phyloP scores from a whole-genome alignment of 2,797 vertebrate species.

The Mormyrus proboscirostris region DNA sequence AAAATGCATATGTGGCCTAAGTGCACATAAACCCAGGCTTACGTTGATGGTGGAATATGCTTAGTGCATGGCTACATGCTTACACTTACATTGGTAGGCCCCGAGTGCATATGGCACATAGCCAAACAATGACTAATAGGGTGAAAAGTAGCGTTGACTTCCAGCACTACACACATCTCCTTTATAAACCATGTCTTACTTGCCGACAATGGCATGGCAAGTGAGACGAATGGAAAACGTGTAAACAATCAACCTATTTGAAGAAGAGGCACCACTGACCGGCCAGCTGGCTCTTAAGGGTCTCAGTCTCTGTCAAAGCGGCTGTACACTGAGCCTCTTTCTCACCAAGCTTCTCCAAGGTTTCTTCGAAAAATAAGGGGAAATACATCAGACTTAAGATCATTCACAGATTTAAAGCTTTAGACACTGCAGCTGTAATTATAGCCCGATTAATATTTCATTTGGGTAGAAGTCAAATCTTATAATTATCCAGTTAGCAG shows the following conservation, averaged over 20 bases:
- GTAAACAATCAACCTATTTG: background rate
- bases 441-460: background rate
- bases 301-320: slow-evolving; percentile 68
- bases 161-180: background rate
- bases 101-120: background rate
- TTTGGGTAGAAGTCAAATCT: background rate
- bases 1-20: background rate
- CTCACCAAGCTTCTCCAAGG: slow-evolving; percentile 67
- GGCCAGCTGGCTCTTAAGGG: slow-evolving; percentile 66
- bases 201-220: background rate
- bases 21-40: background rate
- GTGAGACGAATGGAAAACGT: background rate
- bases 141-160: background rate
- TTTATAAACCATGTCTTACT: background rate
- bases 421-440: background rate
- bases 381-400: background rate
- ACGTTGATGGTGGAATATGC: background rate
- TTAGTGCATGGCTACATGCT: background rate
- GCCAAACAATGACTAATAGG: background rate
- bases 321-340: slow-evolving; percentile 76
- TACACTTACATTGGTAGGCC: background rate
- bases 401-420: background rate
- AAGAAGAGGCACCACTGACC: slow-evolving; percentile 54
- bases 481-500: background rate
- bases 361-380: slow-evolving; percentile 62